phyloP scores from a whole-genome alignment of 2,797 vertebrate genomes.

The Amphiprion clarkii region DNA sequence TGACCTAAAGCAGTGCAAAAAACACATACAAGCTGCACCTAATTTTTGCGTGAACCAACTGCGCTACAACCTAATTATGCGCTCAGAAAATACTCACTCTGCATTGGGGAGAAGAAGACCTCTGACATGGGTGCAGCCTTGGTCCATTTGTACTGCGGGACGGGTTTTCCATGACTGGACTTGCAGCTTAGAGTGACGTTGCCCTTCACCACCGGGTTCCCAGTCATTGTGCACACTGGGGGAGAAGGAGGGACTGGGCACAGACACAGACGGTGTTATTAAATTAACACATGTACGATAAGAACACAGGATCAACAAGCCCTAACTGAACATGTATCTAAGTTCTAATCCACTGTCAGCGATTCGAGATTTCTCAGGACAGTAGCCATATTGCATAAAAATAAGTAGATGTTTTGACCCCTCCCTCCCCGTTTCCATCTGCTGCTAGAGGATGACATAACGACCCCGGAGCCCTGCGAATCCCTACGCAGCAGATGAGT shows the following conservation, averaged over 20 bases:
- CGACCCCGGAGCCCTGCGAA: constrained; percentile 38
- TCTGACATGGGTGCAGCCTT: constrained; percentile 82
- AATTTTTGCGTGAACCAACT: too few relatives aligned
- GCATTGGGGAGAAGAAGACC: constrained; percentile 83
- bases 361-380: constrained; percentile 28
- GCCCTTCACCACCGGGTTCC: constrained; percentile 82
- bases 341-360: constrained; percentile 55
- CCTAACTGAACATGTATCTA: constrained; percentile 36
- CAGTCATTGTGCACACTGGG: constrained; percentile 85
- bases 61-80: too few relatives aligned
- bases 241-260: constrained; percentile 89
- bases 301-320: constrained; percentile 28
- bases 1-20: too few relatives aligned
- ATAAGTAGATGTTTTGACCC: constrained; percentile 34
- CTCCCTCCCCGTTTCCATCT: constrained; percentile 47
- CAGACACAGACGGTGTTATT: constrained; percentile 18
- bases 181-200: constrained; percentile 90
- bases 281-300: constrained; percentile 25
- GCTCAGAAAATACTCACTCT: constrained; percentile 81
- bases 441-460: constrained; percentile 57
- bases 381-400: constrained; percentile 27
- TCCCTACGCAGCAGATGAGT: constrained; percentile 59
- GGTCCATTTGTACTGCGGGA: constrained; percentile 90
- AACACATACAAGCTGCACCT: too few relatives aligned
- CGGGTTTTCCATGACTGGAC: constrained; percentile 88